Evolutionary conservation across 53 echinoderm and acorn worm species (phyloP), one percentile per base, ranked within the genome.

Genomic region (Echinarachnius parma): DNA sequence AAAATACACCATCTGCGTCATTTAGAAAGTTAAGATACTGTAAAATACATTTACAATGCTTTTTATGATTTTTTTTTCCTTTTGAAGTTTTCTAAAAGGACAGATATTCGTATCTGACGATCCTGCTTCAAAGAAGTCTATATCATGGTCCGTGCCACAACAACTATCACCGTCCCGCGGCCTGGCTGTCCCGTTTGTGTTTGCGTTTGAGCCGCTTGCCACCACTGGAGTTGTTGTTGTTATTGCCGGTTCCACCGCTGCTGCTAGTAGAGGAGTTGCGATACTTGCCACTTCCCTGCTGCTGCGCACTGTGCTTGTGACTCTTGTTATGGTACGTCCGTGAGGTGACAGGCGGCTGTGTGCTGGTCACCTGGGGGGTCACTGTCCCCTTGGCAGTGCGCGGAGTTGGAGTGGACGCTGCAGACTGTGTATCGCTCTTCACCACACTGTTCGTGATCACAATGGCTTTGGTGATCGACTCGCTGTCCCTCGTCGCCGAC

Each of bases 261-360:
- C 77, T 74, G 54, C 82, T 76, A 14, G 75, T 39, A 15, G 75
- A 71, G 16, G 80, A 74, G 54, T 66, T 83, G 63, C 84, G 87
- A 58, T 61, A 88, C 66, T 84, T 84, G 74, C 82, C 74, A 37
- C 34, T 24, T 19, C 21, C 11, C 18, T 69, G 75, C 47, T 62
- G 75, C 47, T 84, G 72, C 4, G 53, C 28, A 46, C 46, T 28
- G 35, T 81, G 74, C 75, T 86, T 84, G 46, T 76, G 70, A 66
- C 60, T 83, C 55, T 81, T 80, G 77, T 86, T 94, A 28, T 79
- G 86, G 55, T 68, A 94, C n/a, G 90, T 90, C 76, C 78, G 62
- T 31, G 94, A 81, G 31, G 83, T 78, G 36, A 94, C 87, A 18
- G 84, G 81, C 24, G 82, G 84, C 26, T 77, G 44, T 21, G 60